Conservation (phyloP, 2,113 vertebrate genomes). For the Vombatus ursinus region DNA sequence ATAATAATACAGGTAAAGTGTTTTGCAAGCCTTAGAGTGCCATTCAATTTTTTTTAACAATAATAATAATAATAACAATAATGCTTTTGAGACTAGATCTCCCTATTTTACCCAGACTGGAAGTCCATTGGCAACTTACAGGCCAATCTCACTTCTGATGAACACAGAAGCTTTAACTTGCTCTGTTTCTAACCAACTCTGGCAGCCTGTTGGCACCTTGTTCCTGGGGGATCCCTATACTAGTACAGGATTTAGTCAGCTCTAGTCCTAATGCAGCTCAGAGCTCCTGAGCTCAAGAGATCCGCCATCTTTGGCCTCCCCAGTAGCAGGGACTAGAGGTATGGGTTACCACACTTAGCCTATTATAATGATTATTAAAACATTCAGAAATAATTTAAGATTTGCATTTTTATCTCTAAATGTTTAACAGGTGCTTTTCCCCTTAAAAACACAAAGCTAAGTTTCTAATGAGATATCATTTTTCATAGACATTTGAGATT, state of each 20-base stretch:
- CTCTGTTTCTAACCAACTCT: background rate
- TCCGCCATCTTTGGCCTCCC: background rate
- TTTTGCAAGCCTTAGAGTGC: background rate
- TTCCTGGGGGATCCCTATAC: background rate
- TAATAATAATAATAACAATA: background rate
- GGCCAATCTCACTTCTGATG: background rate
- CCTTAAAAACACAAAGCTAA: background rate
- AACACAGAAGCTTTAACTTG: background rate
- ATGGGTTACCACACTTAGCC: background rate
- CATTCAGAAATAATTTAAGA: background rate
- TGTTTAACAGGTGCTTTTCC: background rate
- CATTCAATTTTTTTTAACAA: background rate
- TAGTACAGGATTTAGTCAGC: background rate
- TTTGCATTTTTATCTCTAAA: background rate
- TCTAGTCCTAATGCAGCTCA: background rate
- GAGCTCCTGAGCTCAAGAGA: background rate
- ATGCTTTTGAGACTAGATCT: background rate
- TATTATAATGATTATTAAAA: background rate
- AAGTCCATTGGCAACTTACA: background rate
- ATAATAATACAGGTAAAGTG: background rate
- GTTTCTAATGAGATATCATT: background rate
- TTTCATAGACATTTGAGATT: background rate
- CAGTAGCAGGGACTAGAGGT: background rate
- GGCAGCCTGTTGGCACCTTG: background rate
- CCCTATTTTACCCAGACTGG: background rate